Evolutionary conservation across 2,113 vertebrate genomes (phyloP).

Genomic region (Pyxicephalus adspersus): DNA sequence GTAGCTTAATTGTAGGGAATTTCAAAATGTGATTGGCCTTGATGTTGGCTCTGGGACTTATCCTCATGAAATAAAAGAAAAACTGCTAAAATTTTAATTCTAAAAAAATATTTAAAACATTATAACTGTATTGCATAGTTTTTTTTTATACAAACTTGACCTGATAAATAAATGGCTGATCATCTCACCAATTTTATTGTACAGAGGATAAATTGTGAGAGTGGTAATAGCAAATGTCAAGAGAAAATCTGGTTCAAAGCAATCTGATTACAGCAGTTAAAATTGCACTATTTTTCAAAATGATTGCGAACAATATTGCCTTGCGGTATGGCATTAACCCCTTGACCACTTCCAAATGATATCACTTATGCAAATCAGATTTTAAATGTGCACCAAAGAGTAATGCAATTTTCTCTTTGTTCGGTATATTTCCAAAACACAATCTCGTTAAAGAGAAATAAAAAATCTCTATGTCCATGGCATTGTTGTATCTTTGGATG

Average conservation of each 20-base stretch:
- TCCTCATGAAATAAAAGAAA: no score
- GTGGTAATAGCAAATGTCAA: conserved; percentile 39
- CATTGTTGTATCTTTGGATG: no score
- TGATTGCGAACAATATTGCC: background rate
- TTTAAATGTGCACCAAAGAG: background rate
- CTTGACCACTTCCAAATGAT: background rate
- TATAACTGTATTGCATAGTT: background rate
- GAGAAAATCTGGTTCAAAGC: conserved; percentile 37
- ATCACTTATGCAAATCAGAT: background rate
- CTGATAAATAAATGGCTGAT: conserved; percentile 9
- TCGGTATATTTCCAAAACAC: no score
- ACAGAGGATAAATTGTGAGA: conserved; percentile 20
- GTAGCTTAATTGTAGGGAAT: no score
- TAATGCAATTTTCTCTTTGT: background rate
- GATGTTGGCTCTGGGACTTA: no score
- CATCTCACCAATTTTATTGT: conserved; percentile 6
- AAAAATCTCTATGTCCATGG: no score
- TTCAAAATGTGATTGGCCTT: no score
- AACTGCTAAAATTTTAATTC: no score
- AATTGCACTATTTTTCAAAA: conserved; percentile 39
- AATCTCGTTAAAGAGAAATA: no score
- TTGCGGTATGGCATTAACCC: background rate
- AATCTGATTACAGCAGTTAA: conserved; percentile 35
- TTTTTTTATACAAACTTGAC: background rate
- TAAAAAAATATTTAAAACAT: background rate